Evolutionary conservation across 92 coral and sea anemone genomes (phyloP).

Genomic region (Metridium senile): DNA sequence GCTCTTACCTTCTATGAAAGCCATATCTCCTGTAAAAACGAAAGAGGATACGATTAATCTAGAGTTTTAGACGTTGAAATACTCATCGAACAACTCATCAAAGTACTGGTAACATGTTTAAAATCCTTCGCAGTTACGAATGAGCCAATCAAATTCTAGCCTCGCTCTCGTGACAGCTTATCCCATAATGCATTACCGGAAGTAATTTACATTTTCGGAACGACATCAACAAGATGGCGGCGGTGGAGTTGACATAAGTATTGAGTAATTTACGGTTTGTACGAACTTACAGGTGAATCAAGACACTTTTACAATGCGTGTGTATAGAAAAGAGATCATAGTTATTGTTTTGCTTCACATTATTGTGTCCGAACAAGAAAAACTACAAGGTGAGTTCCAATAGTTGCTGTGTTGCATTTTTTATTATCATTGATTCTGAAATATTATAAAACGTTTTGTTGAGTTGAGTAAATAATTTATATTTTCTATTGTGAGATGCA

Average conservation of each 20-base stretch:
- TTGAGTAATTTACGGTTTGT: not conserved
- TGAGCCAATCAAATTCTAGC: constrained; percentile 64
- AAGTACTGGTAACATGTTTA: constrained; percentile 46
- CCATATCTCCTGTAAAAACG: too few relatives aligned
- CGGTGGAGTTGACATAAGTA: not conserved
- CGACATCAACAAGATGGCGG: constrained; percentile 45
- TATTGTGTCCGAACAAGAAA: not conserved
- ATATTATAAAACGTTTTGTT: too few relatives aligned
- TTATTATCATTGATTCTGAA: too few relatives aligned
- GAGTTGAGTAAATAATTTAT: too few relatives aligned
- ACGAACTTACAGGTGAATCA: not conserved
- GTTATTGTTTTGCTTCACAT: constrained; percentile 7
- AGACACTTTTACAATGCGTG: constrained; percentile 8
- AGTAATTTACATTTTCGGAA: not conserved
- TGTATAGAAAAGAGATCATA: not conserved
- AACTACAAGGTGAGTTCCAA: not conserved
- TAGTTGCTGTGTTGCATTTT: not conserved
- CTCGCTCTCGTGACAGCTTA: constrained; percentile 21
- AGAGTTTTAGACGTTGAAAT: not conserved
- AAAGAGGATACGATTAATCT: too few relatives aligned
- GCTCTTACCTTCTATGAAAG: constrained; percentile 23
- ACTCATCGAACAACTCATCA: constrained; percentile 36
- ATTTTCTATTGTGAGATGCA: not conserved
- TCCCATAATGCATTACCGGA: constrained; percentile 58
- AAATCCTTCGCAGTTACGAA: constrained; percentile 51